A percentile compares a stretch with the other conserved stretches of the same genome.
These are phyloP conservation scores for Mylabris phalerata DNA, from an alignment of 1,140 invertebrate species.

Conservation along the genomic window DNA sequence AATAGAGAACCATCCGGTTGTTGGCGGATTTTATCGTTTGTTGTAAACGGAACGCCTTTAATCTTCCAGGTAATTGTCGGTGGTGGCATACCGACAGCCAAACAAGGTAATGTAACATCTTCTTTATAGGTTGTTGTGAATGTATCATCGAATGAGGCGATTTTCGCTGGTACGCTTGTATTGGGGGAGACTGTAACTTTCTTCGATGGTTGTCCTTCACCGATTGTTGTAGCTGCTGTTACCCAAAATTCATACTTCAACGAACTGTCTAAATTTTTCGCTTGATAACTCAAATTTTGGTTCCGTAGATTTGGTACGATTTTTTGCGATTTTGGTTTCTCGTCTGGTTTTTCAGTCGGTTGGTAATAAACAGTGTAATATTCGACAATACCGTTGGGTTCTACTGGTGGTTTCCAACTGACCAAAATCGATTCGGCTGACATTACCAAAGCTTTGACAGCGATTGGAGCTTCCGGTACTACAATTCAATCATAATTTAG, in stretches of 20 bases:
- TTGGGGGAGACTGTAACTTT: slow-evolving; percentile 76
- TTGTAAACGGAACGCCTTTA: slow-evolving; percentile 46
- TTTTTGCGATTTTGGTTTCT: slow-evolving; percentile 46
- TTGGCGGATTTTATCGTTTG: slow-evolving; percentile 67
- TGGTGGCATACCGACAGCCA: slow-evolving; percentile 81
- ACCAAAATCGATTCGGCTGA: slow-evolving; percentile 85
- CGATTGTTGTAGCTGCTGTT: slow-evolving; percentile 85
- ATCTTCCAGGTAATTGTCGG: slow-evolving; percentile 85
- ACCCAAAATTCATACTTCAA: slow-evolving; percentile 90
- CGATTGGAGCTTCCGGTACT: slow-evolving; percentile 88
- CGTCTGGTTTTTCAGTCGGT: slow-evolving; percentile 50
- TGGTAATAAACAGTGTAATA: slow-evolving; percentile 91
- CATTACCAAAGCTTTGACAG: slow-evolving; percentile 88
- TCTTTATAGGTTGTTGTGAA: slow-evolving; percentile 86
- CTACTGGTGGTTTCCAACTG: slow-evolving; percentile 85
- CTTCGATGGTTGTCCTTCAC: slow-evolving; percentile 83
- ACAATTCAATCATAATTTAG: slow-evolving; percentile 27
- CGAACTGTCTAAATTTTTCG: slow-evolving; percentile 72
- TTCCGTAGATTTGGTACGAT: slow-evolving; percentile 38
- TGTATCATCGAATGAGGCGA: slow-evolving; percentile 85
- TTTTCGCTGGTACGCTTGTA: slow-evolving; percentile 82
- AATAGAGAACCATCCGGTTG: slow-evolving; percentile 83
- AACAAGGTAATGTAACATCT: slow-evolving; percentile 83
- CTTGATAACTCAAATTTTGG: slow-evolving; percentile 65
- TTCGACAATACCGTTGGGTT: slow-evolving; percentile 86